Base-by-base conservation (phyloP, 2,113 vertebrate species). In the Falcunculus frontatus region DNA sequence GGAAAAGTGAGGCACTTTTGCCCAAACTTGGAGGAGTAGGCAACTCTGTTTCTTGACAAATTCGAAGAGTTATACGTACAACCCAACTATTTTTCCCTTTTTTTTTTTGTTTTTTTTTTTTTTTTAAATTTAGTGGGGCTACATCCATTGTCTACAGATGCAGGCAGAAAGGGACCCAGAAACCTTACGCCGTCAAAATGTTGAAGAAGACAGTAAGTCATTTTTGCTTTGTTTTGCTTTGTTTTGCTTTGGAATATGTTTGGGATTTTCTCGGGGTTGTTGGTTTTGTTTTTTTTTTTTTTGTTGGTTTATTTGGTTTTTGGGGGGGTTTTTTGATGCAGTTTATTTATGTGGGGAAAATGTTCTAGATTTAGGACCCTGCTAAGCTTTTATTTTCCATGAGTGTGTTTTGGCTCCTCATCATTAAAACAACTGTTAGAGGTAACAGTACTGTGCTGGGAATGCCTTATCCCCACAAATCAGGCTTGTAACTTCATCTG, bases 121-220 rank as follows among this genome's bases (percentile, higher is more conserved):
- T 80, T 69, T 65, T 92, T 85, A 19, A 80, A 90, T 97, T 83
- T 97, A 99, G 98, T 97, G 98, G 98, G 94, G 98, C 98, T 96
- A 99, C 98, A 84, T 99, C 98, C 76, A 97, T 99, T 97, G 98
- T 99, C 96, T 99, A 98, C 97, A 98, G 98, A 98, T 99, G 98
- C 97, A 98, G 97, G 94, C 98, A 99, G 97, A 99, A 99, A 96
- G 98, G 98, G 97, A 98, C 98, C 27, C 98, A 98, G 98, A 98
- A 98, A 97, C 97, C 98, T 93, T 99, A 98, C 95, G 98, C 98
- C 92, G 69, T 99, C 97, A 99, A 99, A 98, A 98, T 98, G 97
- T 97, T 99, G 97, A 98, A 99, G 97, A 99, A 99, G 98, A 99
- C 98, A 97, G 98, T 99, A 98, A 98, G 98, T 99, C 13, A 27